Conservation (phyloP, 1,140 invertebrate genomes). For the Camponotus pennsylvanicus region DNA sequence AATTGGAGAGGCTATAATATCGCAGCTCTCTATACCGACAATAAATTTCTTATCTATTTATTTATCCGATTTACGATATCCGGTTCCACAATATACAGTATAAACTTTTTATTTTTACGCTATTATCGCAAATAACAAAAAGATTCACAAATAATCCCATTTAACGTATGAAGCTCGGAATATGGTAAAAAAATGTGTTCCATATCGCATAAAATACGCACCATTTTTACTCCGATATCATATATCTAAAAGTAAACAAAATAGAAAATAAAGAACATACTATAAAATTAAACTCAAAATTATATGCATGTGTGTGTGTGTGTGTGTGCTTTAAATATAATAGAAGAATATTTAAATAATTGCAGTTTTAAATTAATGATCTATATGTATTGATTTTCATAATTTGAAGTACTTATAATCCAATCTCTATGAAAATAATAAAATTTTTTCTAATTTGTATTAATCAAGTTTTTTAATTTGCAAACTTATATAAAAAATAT, state of each 20-base stretch:
- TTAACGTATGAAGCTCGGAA: not conserved
- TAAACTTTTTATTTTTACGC: not conserved
- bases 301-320: not conserved
- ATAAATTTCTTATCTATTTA: conserved; percentile 37
- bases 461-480: not conserved
- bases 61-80: not conserved
- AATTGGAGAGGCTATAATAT: conserved; percentile 16
- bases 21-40: not conserved
- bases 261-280: not conserved
- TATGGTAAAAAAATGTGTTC: not conserved
- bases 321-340: not conserved
- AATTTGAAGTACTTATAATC: not conserved
- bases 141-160: not conserved
- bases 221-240: not conserved
- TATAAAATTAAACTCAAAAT: not conserved
- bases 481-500: not conserved
- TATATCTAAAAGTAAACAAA: not conserved
- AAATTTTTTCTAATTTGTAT: conserved; percentile 5
- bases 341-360: conserved; percentile 18
- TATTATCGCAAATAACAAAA: not conserved
- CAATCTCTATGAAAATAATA: not conserved
- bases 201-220: not conserved
- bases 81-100: not conserved
- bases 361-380: not conserved
- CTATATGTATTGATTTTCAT: not conserved